These are phyloP conservation scores for Gymnocheta viridis DNA, from an alignment of 2,888 invertebrate species.

Conservation along the genomic window DNA sequence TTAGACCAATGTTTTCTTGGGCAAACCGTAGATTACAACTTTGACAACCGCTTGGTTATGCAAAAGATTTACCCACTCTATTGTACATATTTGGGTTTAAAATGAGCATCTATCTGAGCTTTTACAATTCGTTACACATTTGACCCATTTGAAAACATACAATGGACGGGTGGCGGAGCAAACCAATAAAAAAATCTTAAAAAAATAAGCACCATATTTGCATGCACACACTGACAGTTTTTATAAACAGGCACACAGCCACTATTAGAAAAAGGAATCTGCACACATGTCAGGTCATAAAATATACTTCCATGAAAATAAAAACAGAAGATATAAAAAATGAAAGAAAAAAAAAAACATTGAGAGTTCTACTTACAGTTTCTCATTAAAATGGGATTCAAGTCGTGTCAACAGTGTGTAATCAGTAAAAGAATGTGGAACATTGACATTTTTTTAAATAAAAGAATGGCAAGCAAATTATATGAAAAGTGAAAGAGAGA, in stretches of 20 bases:
- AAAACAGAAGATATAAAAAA: background rate
- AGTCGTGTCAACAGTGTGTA: conserved; percentile 65
- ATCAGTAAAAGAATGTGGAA: conserved; percentile 61
- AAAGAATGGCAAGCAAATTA: conserved; percentile 24
- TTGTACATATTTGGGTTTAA: background rate
- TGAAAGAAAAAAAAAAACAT: background rate
- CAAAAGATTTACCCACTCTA: background rate
- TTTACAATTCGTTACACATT: conserved; percentile 58
- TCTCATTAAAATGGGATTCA: conserved; percentile 68
- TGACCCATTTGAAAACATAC: conserved; percentile 57
- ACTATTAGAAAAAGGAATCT: background rate
- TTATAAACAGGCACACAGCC: conserved; percentile 6
- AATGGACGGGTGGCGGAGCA: background rate
- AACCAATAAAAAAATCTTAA: background rate
- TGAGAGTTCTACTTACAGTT: conserved; percentile 60
- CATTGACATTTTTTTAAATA: conserved; percentile 55
- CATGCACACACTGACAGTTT: conserved; percentile 12
- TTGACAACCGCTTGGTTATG: too few relatives aligned
- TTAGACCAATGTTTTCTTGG: too few relatives aligned
- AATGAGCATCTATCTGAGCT: conserved; percentile 20
- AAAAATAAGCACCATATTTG: conserved; percentile 15
- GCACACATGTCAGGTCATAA: conserved; percentile 44
- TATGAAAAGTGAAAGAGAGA: conserved; percentile 22
- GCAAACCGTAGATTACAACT: too few relatives aligned
- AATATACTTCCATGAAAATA: conserved; percentile 18